Evolutionary conservation across 2,113 vertebrate genomes (phyloP), one percentile per base, ranked within the genome.

Genomic region (Oreochromis spilurus): DNA sequence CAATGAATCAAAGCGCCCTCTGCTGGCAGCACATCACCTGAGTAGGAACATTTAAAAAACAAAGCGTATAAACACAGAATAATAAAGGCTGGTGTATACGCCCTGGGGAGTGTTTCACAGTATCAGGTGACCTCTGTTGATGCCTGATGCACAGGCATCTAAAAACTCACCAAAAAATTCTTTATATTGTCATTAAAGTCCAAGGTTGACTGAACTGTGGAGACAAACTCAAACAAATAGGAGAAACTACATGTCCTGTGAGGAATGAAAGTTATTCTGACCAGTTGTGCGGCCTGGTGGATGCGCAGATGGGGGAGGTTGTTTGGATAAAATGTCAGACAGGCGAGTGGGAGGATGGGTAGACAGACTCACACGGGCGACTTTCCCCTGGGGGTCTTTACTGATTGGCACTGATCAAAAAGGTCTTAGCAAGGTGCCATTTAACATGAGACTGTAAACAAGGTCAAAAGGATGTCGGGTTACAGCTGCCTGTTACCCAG

Each of bases 381-480:
- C 87, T 82, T 53, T 88, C 81, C 89, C 92, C 85, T 45, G 87
- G 86, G 36, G 88, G 87, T 21, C 13, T 84, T 84, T 58, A 82
- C 93, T 87, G 94, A 92, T 90, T 92, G 89, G 82, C 90, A 92
- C 79, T 83, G 89, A 93, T 93, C 91, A 93, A 91, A 91, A 93
- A 93, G 90, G 94, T 93, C 94, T 93, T 81, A 85, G 85, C 87
- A 92, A 93, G 92, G 91, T 93, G 90, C 88, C 84, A 92, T 91
- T 91, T 89, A 84, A 89, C 87, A 89, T 72, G 83, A 89, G 82
- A 86, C 52, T 84, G 89, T 90, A 95, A 95, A 95, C 93, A 96
- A 95, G 95, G 96, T 96, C 95, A 96, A 84, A 92, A 65, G 78
- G 88, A 90, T 90, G 92, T 84, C 36, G 81, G 85, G 87, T 89